phyloP scores from a whole-genome alignment of 2,113 vertebrate genomes.

The Pedionomus torquatus region DNA sequence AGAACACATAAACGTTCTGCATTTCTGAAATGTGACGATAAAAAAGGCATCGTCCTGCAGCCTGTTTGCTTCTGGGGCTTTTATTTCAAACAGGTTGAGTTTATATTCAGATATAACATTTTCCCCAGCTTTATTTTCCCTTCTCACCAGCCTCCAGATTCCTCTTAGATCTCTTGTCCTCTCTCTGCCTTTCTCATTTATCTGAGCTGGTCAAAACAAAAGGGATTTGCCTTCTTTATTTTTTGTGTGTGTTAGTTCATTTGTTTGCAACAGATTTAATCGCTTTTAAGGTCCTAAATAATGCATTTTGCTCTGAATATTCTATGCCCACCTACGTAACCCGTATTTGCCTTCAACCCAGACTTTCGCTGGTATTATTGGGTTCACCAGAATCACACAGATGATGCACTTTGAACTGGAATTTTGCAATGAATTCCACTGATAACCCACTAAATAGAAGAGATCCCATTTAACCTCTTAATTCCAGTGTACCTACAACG shows the following conservation, averaged over 20 bases:
- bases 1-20: neutral
- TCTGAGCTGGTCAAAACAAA: neutral
- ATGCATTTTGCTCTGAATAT: neutral
- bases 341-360: neutral
- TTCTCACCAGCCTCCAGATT: neutral
- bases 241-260: neutral
- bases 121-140: neutral
- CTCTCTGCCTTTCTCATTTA: neutral
- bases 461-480: neutral
- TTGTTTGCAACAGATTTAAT: neutral
- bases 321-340: neutral
- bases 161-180: neutral
- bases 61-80: neutral
- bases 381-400: neutral
- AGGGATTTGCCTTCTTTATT: neutral
- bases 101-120: neutral
- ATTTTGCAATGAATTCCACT: neutral
- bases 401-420: neutral
- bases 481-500: neutral
- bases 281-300: slow-evolving; percentile 1
- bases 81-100: slow-evolving; percentile 2
- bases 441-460: neutral
- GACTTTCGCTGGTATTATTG: neutral
- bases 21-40: slow-evolving; percentile 29
- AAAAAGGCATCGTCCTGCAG: slow-evolving; percentile 1